A percentile compares a stretch with the other conserved stretches of the same genome.
These are phyloP conservation scores for Zenarchopterus dispar DNA, from an alignment of 2,797 vertebrate genomes.

Conservation along the genomic window DNA sequence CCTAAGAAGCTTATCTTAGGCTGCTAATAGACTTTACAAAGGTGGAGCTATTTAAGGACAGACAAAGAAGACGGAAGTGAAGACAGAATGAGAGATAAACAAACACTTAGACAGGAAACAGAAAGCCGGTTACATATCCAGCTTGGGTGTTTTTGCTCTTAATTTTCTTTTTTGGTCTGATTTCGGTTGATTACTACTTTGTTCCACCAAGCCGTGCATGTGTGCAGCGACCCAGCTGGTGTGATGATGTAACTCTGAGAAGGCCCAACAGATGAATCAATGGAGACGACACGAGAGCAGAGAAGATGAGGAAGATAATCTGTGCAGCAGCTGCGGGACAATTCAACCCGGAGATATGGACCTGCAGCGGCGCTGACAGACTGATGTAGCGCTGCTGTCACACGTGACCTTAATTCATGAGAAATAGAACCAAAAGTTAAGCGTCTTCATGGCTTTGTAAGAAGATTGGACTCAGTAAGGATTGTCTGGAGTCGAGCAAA, in stretches of 20 bases:
- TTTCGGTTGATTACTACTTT: slow-evolving; percentile 12
- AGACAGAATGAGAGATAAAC: slow-evolving; percentile 15
- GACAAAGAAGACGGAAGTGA: slow-evolving; percentile 53
- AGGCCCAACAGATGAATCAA: slow-evolving; percentile 42
- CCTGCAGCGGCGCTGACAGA: slow-evolving; percentile 22
- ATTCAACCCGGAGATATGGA: slow-evolving; percentile 12
- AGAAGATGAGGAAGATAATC: slow-evolving; percentile 27
- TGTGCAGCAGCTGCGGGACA: slow-evolving; percentile 28
- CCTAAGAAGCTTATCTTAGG: slow-evolving; percentile 78
- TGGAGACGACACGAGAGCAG: slow-evolving; percentile 34
- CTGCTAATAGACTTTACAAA: slow-evolving; percentile 76
- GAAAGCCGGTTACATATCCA: not conserved
- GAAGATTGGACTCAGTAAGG: slow-evolving; percentile 29
- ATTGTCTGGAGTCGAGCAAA: slow-evolving; percentile 26
- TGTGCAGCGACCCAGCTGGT: slow-evolving; percentile 47
- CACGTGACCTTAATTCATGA: slow-evolving; percentile 2
- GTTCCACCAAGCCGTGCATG: slow-evolving; percentile 36
- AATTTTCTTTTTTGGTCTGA: slow-evolving; percentile 4
- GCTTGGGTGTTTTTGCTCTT: slow-evolving; percentile 1
- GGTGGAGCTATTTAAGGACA: slow-evolving; percentile 67
- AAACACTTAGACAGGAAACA: not conserved
- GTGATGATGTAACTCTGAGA: slow-evolving; percentile 44
- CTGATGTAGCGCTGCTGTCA: slow-evolving; percentile 14
- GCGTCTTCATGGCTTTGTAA: not conserved
- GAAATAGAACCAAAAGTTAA: not conserved